Conservation (phyloP, 2,888 invertebrate species). For the Idaea aversata region DNA sequence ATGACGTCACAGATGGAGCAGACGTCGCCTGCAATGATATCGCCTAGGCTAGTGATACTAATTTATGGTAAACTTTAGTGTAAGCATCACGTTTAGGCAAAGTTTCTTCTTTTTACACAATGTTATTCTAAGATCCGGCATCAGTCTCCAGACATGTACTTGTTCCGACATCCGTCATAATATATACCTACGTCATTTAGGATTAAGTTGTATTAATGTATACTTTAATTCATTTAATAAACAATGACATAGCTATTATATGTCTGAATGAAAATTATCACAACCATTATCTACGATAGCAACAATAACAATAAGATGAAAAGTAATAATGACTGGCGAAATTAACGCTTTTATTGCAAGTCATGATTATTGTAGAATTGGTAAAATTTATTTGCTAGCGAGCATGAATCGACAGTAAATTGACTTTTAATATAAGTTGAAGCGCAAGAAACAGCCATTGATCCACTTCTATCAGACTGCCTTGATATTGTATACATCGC, state of each 20-base stretch:
- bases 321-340: background rate
- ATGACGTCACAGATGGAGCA: constrained; percentile 39
- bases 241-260: background rate
- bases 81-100: background rate
- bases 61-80: background rate
- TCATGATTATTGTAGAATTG: background rate
- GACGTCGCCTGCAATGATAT: constrained; percentile 45
- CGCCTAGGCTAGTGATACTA: constrained; percentile 37
- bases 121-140: background rate
- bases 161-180: background rate
- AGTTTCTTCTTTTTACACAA: background rate
- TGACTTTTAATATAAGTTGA: background rate
- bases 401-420: background rate
- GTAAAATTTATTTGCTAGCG: background rate
- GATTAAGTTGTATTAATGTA: too few relatives aligned
- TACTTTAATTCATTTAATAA: background rate
- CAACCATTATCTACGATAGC: background rate
- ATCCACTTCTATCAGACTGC: background rate
- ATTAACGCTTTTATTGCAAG: background rate
- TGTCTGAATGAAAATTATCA: background rate
- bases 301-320: background rate
- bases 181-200: background rate
- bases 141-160: background rate
- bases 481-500: too few relatives aligned
- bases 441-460: background rate